These are phyloP conservation scores for Corydoras maculifer DNA, from an alignment of 2,113 vertebrate species.

Conservation along the genomic window DNA sequence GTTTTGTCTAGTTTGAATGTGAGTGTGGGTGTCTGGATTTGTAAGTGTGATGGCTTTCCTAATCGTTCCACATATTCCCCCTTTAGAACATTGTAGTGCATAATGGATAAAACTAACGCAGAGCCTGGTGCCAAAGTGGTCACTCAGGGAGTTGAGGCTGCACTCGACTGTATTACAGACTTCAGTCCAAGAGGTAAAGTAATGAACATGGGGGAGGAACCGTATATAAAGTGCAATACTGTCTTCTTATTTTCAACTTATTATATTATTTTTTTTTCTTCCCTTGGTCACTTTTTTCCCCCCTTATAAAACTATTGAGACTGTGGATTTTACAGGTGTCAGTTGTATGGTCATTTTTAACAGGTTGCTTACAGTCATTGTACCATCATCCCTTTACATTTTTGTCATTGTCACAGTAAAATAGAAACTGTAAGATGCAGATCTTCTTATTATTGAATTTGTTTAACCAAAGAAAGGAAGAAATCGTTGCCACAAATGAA, in stretches of 20 bases:
- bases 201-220: slow-evolving; percentile 53
- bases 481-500: too few relatives aligned
- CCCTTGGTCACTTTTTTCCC: slow-evolving; percentile 32
- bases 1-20: slow-evolving; percentile 29
- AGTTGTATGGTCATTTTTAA: neutral
- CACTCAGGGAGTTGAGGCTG: slow-evolving; percentile 17
- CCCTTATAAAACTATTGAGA: slow-evolving; percentile 21
- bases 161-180: slow-evolving; percentile 16
- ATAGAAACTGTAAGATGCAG: neutral
- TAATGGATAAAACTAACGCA: slow-evolving; percentile 10
- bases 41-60: neutral
- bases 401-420: too few relatives aligned
- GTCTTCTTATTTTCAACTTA: slow-evolving; percentile 46
- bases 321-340: slow-evolving; percentile 5
- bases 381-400: neutral
- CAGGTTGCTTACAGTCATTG: too few relatives aligned
- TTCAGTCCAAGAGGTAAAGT: slow-evolving; percentile 47
- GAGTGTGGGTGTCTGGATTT: slow-evolving; percentile 9
- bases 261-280: slow-evolving; percentile 32
- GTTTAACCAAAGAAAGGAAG: neutral
- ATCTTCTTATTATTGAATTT: neutral
- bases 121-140: slow-evolving; percentile 21
- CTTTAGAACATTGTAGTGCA: neutral
- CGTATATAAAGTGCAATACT: slow-evolving; percentile 75
- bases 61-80: neutral